A percentile compares a stretch with the other conserved stretches of the same genome.
Evolutionary conservation across 2,797 vertebrate genomes (phyloP).

Genomic region (Huso huso): DNA sequence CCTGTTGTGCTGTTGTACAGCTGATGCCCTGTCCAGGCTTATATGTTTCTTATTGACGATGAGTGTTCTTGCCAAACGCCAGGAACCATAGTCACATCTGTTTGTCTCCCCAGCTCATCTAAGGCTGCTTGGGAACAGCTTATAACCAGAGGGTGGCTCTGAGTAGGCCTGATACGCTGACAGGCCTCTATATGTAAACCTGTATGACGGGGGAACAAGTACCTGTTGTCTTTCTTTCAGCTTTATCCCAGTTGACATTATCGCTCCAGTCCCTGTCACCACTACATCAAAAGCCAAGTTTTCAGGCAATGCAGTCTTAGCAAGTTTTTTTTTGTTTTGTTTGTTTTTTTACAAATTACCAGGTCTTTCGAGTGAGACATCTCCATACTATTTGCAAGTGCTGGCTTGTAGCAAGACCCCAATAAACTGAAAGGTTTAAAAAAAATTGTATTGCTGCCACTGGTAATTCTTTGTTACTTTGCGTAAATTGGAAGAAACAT

Average conservation of each 20-base stretch:
- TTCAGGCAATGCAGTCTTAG: constrained; percentile 56
- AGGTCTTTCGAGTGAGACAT: constrained; percentile 34
- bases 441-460: constrained; percentile 60
- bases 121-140: constrained; percentile 31
- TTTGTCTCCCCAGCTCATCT: constrained; percentile 73
- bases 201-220: constrained; percentile 47
- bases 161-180: constrained; percentile 53
- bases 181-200: constrained; percentile 48
- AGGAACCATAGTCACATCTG: constrained; percentile 97
- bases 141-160: constrained; percentile 63
- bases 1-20: constrained; percentile 63
- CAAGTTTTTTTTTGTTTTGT: constrained; percentile 39
- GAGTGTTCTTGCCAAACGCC: constrained; percentile 96
- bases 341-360: constrained; percentile 31
- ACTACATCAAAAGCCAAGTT: constrained; percentile 58
- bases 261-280: constrained; percentile 56
- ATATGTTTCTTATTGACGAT: constrained; percentile 88
- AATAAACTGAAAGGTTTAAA: constrained; percentile 67
- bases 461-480: constrained; percentile 14
- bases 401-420: constrained; percentile 60
- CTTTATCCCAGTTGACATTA: constrained; percentile 63
- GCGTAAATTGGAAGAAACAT: constrained; percentile 12
- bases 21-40: constrained; percentile 92
- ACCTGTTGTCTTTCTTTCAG: constrained; percentile 57
- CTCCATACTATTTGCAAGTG: constrained; percentile 60